Conservation (phyloP, 2,113 vertebrate genomes). For the Aphyosemion australe region DNA sequence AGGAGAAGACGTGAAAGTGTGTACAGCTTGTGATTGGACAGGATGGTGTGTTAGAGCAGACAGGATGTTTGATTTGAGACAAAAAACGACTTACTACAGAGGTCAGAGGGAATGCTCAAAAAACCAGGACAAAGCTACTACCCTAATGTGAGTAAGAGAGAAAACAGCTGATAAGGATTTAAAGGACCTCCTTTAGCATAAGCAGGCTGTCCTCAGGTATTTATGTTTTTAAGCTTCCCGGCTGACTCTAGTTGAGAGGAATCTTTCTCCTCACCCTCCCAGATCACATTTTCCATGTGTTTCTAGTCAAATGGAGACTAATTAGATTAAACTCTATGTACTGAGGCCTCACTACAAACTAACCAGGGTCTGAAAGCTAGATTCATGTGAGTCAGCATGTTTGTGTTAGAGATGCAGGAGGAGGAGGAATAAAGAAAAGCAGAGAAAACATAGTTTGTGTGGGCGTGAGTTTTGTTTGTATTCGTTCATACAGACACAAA, state of each 20-base stretch:
- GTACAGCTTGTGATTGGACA: no score
- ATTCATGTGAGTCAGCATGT: background rate
- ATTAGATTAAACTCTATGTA: constrained; percentile 44
- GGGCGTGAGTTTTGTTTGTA: background rate
- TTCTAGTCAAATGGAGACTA: constrained; percentile 44
- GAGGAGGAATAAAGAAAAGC: background rate
- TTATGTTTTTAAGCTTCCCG: background rate
- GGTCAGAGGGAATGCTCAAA: no score
- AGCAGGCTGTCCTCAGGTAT: background rate
- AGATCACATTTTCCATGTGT: constrained; percentile 30
- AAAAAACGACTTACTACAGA: no score
- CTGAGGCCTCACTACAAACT: constrained; percentile 1
- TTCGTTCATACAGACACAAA: background rate
- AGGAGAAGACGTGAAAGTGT: no score
- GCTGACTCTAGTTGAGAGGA: constrained; percentile 15
- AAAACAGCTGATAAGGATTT: no score
- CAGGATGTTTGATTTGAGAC: no score
- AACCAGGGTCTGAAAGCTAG: constrained; percentile 24
- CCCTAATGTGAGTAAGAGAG: no score
- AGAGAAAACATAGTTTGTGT: background rate
- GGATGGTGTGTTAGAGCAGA: no score
- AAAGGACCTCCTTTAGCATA: background rate
- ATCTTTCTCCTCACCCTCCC: constrained; percentile 20
- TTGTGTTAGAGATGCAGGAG: no score
- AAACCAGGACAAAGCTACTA: no score